Evolutionary conservation across 2,113 vertebrate genomes (phyloP).

Genomic region (Chloroceryle aenea): DNA sequence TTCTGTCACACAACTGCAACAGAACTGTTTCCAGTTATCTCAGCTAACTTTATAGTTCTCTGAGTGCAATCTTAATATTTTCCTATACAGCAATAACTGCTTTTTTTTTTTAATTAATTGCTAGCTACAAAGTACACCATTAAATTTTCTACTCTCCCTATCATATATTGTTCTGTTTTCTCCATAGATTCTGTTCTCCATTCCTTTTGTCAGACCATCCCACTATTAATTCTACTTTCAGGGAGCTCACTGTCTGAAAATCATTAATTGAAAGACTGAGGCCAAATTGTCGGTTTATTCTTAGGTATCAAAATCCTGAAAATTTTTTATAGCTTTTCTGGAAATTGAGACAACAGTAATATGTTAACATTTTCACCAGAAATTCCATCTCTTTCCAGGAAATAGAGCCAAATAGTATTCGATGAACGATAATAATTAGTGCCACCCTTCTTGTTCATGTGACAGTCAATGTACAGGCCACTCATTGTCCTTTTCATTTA

Average conservation of each 20-base stretch:
- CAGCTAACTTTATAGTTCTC: not conserved
- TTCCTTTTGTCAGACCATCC: not conserved
- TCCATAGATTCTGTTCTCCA: not conserved
- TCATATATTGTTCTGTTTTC: not conserved
- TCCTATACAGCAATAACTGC: not conserved
- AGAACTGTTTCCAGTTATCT: not conserved
- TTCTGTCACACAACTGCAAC: not conserved
- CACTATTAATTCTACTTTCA: not conserved
- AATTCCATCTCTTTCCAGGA: not conserved
- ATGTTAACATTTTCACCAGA: not conserved
- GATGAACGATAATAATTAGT: not conserved
- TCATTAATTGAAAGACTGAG: not conserved
- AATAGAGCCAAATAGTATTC: not conserved
- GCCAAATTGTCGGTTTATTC: not conserved
- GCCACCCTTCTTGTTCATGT: not conserved
- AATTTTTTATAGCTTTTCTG: not conserved
- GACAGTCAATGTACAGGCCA: not conserved
- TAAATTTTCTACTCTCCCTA: not conserved
- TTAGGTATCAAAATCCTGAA: not conserved
- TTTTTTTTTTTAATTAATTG: not conserved
- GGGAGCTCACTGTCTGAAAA: not conserved
- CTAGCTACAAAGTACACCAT: not conserved
- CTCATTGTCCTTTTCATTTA: not conserved
- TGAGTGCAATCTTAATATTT: not conserved
- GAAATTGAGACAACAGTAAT: not conserved